phyloP scores from a whole-genome alignment of 2,888 invertebrate genomes.

The Tortrix viridana region DNA sequence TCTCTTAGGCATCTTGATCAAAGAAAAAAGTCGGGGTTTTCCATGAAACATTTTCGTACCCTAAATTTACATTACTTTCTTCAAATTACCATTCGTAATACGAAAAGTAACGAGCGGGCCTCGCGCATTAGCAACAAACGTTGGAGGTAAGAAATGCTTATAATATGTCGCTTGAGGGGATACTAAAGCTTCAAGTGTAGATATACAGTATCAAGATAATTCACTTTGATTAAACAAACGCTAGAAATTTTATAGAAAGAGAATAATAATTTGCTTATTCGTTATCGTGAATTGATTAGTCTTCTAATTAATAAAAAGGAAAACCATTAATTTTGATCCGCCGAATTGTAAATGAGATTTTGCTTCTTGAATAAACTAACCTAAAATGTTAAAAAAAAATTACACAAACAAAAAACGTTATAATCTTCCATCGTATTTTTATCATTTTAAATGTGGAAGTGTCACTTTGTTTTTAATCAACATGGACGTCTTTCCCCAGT shows the following conservation, averaged over 20 bases:
- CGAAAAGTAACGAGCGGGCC: conserved; percentile 16
- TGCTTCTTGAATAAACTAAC: no score
- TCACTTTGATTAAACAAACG: neutral
- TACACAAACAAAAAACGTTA: no score
- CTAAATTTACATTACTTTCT: neutral
- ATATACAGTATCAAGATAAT: conserved; percentile 2
- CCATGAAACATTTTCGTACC: neutral
- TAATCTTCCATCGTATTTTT: no score
- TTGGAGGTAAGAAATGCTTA: conserved; percentile 18
- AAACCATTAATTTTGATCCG: no score
- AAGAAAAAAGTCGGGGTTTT: neutral
- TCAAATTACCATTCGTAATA: conserved; percentile 11
- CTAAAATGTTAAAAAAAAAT: no score
- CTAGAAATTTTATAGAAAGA: neutral
- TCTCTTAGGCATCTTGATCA: no score
- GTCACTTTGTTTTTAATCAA: neutral
- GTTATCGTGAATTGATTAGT: no score
- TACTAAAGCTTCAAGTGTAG: conserved; percentile 2
- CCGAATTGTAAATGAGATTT: no score
- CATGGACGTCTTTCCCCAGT: neutral
- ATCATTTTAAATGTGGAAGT: neutral
- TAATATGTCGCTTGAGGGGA: conserved; percentile 27
- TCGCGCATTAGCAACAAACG: conserved; percentile 17
- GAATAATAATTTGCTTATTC: no score
- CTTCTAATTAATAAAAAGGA: no score